Percentiles rank a stretch among this genome's conserved stretches.
These are phyloP conservation scores for Synchiropus splendidus DNA, from an alignment of 2,113 vertebrate species.

Conservation along the genomic window DNA sequence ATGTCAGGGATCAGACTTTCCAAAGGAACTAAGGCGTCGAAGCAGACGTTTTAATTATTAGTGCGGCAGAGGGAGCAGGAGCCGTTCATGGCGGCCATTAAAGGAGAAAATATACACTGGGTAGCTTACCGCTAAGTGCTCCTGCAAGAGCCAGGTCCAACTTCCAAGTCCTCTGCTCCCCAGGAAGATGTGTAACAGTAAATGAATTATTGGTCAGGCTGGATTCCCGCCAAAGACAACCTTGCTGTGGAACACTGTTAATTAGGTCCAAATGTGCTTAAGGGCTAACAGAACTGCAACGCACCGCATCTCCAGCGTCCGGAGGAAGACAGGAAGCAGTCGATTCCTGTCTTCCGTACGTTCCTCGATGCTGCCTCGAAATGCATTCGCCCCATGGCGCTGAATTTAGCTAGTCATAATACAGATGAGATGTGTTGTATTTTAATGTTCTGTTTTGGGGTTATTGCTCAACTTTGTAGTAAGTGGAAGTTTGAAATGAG, in stretches of 20 bases:
- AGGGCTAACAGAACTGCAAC: constrained; percentile 54
- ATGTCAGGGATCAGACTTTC: constrained; percentile 25
- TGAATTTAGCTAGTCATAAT: constrained; percentile 20
- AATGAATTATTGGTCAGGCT: constrained; percentile 54
- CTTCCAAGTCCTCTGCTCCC: constrained; percentile 49
- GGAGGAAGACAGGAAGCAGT: constrained; percentile 23
- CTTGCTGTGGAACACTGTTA: constrained; percentile 52
- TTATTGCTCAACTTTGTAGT: no score
- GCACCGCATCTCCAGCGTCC: constrained; percentile 41
- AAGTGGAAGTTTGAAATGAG: no score
- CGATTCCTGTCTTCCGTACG: no score
- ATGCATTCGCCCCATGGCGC: constrained; percentile 32
- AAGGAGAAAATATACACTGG: constrained; percentile 40
- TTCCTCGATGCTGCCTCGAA: constrained; percentile 11
- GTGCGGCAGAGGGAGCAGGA: constrained; percentile 11
- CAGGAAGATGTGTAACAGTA: constrained; percentile 43
- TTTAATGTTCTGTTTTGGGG: constrained; percentile 40
- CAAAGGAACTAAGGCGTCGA: constrained; percentile 27
- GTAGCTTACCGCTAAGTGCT: constrained; percentile 43
- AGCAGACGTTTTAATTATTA: constrained; percentile 36
- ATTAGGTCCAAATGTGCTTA: constrained; percentile 57
- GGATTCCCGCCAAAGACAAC: constrained; percentile 55
- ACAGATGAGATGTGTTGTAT: constrained; percentile 31
- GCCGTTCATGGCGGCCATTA: constrained; percentile 38
- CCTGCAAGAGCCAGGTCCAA: constrained; percentile 39